phyloP scores from a whole-genome alignment of 2,797 vertebrate species.

The Podarcis lilfordi region DNA sequence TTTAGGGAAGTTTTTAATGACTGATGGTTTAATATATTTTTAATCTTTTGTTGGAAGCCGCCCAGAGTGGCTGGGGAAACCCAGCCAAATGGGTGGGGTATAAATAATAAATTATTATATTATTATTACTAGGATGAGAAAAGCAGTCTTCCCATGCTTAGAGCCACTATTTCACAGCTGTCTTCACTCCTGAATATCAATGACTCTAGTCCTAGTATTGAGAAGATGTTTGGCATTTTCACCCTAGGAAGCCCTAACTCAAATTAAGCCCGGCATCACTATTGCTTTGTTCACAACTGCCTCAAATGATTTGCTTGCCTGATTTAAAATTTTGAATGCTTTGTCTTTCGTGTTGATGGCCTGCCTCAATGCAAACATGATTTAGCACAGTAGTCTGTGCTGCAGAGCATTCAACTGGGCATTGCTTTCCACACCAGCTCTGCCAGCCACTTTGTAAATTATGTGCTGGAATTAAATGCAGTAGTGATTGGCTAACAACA shows the following conservation, averaged over 20 bases:
- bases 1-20: no score
- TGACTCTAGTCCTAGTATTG: no score
- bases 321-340: constrained; percentile 21
- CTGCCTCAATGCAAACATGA: constrained; percentile 51
- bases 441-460: constrained; percentile 41
- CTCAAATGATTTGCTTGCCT: constrained; percentile 46
- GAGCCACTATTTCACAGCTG: neutral
- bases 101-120: no score
- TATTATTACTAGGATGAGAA: neutral
- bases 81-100: no score
- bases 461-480: constrained; percentile 50
- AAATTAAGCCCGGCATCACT: neutral
- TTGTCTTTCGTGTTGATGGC: constrained; percentile 45
- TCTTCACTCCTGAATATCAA: neutral
- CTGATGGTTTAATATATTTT: no score
- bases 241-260: neutral
- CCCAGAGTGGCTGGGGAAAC: no score
- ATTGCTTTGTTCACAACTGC: constrained; percentile 29
- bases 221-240: neutral
- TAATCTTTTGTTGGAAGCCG: no score
- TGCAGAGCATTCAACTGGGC: neutral
- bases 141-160: neutral
- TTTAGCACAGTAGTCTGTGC: constrained; percentile 33
- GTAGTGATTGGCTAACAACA: constrained; percentile 62
- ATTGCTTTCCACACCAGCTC: neutral